Evolutionary conservation across 1,140 invertebrate genomes (phyloP), one percentile per base, ranked within the genome.

Genomic region (Forficula auricularia): DNA sequence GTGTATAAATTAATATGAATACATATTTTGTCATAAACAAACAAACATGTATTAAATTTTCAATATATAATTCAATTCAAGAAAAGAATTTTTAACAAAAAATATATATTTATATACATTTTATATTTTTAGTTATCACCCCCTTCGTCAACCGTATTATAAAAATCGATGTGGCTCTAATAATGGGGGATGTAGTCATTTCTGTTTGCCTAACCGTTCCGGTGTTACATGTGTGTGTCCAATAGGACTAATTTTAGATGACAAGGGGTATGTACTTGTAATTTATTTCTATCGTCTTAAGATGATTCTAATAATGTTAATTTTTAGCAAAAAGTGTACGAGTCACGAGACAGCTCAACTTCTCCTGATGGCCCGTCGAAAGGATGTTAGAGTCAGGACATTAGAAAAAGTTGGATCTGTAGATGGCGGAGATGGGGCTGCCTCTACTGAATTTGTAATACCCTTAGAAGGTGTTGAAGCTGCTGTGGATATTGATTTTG

Each of bases 181-280:
- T 48, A 85, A 86, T 51, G 83, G 84, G 0, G 82, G 79, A 9
- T 94, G 90, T 57, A 84, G 82, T 0, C 84, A 94, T 58, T 72
- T 95, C 53, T 95, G 90, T 61, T 66, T 94, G 30, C 81, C 82
- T 0, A 83, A 82, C 46, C 71, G 62, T 35, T 63, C 61, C 38
- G 71, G 69, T 0, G 74, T 72, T 44, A 71, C 74, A 22, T 94
- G 89, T 55, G 75, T 77, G 0, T 94, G 89, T 63, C 85, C 84
- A 6, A 76, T 85, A 47, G 86, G 85, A 1, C 70, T 80, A 31
- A 82, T 79, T 48, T 63, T 92, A 1, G 75, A 73, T 50, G 52
- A 64, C 10, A 78, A 84, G 54, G 71, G 68, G 68, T 71, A 58
- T 58, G 53, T 42, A 15, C 12, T 20, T 38, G 13, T 10, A 38